Evolutionary conservation across 35 echinoderm and acorn worm species (phyloP), one percentile per base, ranked within the genome.

Genomic region (Hemicentrotus pulcherrimus): DNA sequence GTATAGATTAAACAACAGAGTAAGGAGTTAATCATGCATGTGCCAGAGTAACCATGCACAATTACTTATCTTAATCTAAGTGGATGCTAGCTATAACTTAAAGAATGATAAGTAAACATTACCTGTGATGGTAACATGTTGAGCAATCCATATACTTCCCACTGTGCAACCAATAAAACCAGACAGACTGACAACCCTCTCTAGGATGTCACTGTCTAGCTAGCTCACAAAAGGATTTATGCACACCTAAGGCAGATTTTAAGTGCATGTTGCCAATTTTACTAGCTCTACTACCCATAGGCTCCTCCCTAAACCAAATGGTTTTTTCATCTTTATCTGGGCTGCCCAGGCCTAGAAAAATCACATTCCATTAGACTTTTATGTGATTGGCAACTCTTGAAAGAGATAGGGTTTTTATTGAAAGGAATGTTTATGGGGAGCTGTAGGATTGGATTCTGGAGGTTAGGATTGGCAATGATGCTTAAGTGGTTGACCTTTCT

Each of bases 401-500:
- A 78, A 78, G 65, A 30, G 65, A 6, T 78, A 22, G 65, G 65
- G 65, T 78, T 78, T 41, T 55, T 78, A 24, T 22, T 78, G 65
- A 22, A 28, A 78, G 65, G 65, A 78, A 78, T 78, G 65, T 78
- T 78, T 78, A 78, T 78, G 65, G 18, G 65, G 28, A 78, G 65
- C 65, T 78, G 18, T 78, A 14, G 88, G 88, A 41, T 33, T 90
- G 88, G 88, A 90, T 90, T 47, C 45, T 22, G 32, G 88, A 90
- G 46, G 88, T 90, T 90, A 90, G n/a, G 91, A 31, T 93, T 93
- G 91, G 91, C 91, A 93, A 93, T 47, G 48, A 19, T 93, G 91
- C 91, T 93, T 93, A 93, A 93, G 91, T 93, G 91, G 91, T 58
- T 93, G 91, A 93, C 91, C 91, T 93, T 93, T 93, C 13, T 93